Conservation (phyloP, 2,888 invertebrate genomes). For the Fabriciana adippe region DNA sequence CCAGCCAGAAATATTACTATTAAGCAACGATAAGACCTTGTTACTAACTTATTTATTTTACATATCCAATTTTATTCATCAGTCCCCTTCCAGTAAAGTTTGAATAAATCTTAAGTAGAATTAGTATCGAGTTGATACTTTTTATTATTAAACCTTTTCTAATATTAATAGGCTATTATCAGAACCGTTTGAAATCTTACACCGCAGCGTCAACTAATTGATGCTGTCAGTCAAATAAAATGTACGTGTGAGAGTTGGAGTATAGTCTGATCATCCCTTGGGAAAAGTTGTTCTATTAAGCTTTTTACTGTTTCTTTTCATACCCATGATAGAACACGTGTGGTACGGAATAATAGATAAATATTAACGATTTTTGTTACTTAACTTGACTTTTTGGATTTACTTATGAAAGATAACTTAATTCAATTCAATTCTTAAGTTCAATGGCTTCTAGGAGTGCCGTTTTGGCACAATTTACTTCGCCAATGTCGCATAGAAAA, state of each 20-base stretch:
- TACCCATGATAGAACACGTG: constrained; percentile 15
- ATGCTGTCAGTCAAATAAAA: constrained; percentile 79
- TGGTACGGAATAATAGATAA: constrained; percentile 12
- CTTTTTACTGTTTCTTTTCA: constrained; percentile 16
- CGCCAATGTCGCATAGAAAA: too few species aligned
- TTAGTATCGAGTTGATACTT: constrained; percentile 2
- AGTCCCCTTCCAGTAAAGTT: background rate
- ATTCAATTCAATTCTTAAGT: too few species aligned
- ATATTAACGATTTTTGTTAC: too few species aligned
- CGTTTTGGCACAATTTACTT: too few species aligned
- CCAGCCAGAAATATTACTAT: too few species aligned
- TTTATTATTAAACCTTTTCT: constrained; percentile 40
- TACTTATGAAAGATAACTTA: too few species aligned
- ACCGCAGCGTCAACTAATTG: constrained; percentile 78
- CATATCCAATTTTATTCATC: background rate
- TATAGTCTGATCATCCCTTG: constrained; percentile 60
- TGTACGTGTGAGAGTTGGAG: constrained; percentile 42
- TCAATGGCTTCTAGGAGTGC: too few species aligned
- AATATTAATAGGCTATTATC: constrained; percentile 75
- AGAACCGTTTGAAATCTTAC: constrained; percentile 72
- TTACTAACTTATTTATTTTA: background rate
- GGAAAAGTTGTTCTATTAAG: constrained; percentile 51
- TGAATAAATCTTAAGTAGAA: background rate
- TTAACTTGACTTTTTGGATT: too few species aligned
- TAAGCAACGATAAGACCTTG: too few species aligned